phyloP scores from a whole-genome alignment of 2,113 vertebrate species.

The Toxostoma redivivum region DNA sequence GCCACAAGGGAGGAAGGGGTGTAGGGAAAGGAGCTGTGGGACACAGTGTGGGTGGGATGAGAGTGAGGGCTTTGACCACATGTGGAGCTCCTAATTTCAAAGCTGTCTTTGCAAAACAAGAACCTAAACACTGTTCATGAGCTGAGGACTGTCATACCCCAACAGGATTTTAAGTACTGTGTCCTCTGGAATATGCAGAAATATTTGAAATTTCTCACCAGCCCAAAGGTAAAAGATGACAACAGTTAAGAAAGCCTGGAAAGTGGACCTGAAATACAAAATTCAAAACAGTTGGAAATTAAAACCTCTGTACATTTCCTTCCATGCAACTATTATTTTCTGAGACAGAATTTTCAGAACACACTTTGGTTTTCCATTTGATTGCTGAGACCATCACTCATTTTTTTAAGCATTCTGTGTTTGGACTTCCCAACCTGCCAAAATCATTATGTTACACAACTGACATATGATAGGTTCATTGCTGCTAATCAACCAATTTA shows the following conservation, averaged over 20 bases:
- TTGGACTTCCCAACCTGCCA: neutral
- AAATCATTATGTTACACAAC: neutral
- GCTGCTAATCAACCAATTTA: neutral
- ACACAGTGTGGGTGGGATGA: rapidly evolving
- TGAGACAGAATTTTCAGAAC: neutral
- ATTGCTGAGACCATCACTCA: neutral
- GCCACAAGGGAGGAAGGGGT: neutral
- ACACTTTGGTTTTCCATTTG: neutral
- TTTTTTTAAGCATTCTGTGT: neutral
- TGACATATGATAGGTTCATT: neutral
- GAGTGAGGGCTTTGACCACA: neutral
- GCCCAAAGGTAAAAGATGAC: neutral
- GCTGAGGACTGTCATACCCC: neutral
- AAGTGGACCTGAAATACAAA: neutral
- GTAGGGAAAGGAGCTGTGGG: rapidly evolving
- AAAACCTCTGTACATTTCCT: neutral
- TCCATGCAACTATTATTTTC: neutral
- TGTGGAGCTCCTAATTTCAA: rapidly evolving
- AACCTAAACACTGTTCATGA: rapidly evolving
- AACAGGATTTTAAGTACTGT: rapidly evolving
- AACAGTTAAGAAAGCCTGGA: neutral
- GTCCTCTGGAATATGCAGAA: rapidly evolving
- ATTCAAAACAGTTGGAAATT: neutral
- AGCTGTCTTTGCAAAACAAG: neutral
- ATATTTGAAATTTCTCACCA: neutral